Evolutionary conservation across 2,113 vertebrate genomes (phyloP), one percentile per base, ranked within the genome.

Genomic region (Oryzias curvinotus): DNA sequence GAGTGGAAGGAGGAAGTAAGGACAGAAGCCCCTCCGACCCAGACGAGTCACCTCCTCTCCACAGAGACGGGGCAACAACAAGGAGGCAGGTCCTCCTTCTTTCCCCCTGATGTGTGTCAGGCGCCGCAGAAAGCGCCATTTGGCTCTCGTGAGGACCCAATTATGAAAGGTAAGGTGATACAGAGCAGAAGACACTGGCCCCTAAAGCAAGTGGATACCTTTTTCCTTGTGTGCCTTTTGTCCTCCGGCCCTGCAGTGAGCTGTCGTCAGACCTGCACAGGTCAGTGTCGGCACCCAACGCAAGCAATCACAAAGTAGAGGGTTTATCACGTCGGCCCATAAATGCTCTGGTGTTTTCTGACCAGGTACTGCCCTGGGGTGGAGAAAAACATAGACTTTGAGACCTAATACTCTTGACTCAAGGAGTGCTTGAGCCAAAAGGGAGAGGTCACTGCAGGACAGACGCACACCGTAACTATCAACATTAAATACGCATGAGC

Each of bases 81-180:
- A 25, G 16, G 30, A 55, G 41, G 70, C 51, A 63, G 57, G 60
- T 65, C 58, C 84, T 23, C 21, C 21, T 23, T 23, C 61, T 43
- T 48, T 68, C 68, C 68, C 73, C 60, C 74, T 59, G 76, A 77
- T 60, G 65, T 74, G 44, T 70, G 54, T 28, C 66, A 62, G 75
- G 75, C 69, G 80, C 77, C 81, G 62, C 54, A 18, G 72, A 65
- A 4, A 68, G 71, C 77, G 72, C 85, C 89, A 88, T 89, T 91
- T 92, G 90, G 85, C 82, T 72, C 77, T 89, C 64, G 78, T 55
- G 81, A 75, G 73, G 80, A 69, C 80, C 86, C 84, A 90, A 86
- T 93, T 91, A 86, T 80, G 81, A 83, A 83, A 89, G 81, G 91
- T 90, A 92, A 93, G 86, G 73, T 78, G 90, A 93, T 91, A 83